Conservation (phyloP, 2,113 vertebrate genomes). For the Muntiacus muntjak region DNA sequence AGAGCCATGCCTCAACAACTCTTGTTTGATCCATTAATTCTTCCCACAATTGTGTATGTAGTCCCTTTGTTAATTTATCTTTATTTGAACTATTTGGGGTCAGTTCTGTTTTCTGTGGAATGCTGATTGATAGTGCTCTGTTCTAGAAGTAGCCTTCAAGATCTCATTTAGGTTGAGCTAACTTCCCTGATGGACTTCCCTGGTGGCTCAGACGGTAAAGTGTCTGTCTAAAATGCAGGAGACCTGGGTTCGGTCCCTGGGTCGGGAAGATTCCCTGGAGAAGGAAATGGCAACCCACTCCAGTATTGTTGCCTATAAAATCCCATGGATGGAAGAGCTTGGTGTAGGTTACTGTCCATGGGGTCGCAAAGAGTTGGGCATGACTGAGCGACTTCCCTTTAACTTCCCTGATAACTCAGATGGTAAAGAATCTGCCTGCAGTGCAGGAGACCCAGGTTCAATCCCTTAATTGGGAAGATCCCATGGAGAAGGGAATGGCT, state of each 20-base stretch:
- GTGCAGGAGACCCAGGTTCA: neutral
- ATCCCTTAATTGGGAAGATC: neutral
- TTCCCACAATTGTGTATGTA: neutral
- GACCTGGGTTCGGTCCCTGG: neutral
- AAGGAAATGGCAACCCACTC: neutral
- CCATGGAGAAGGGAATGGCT: neutral
- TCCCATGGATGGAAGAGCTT: neutral
- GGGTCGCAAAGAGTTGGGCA: neutral
- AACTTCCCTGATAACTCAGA: neutral
- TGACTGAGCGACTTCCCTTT: no score
- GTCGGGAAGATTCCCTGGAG: neutral
- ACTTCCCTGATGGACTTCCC: neutral
- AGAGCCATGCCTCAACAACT: fast-evolving
- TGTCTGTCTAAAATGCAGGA: neutral
- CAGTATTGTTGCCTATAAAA: neutral
- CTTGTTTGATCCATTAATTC: neutral
- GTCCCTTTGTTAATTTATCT: neutral
- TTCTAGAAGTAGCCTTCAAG: neutral
- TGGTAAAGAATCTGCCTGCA: neutral
- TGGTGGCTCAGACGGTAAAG: neutral
- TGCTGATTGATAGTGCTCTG: neutral
- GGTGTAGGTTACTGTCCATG: neutral
- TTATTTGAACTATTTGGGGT: neutral
- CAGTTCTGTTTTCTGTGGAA: neutral
- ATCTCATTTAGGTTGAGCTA: neutral